Evolutionary conservation across 2,888 invertebrate species (phyloP), one percentile per base, ranked within the genome.

Genomic region (Scrobipalpa atriplicella): DNA sequence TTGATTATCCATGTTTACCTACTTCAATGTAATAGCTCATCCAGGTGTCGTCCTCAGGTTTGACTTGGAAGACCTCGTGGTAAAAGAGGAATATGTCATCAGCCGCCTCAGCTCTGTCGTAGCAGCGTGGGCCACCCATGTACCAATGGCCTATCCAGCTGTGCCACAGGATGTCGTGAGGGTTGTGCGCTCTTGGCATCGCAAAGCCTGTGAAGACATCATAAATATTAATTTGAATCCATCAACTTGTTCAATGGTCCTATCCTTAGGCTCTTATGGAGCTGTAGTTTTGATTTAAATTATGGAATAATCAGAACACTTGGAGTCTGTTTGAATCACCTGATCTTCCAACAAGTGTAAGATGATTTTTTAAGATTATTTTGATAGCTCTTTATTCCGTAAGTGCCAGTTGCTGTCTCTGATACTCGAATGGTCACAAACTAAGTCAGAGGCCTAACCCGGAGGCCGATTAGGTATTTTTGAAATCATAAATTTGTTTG

Each of bases 61-160:
- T 52, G 6, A 65, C 71, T 16, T 78, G 78, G 72, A 91, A 90
- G 6, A 87, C 72, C 72, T 91, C 90, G 70, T 89, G 88, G 76
- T 91, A 91, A 75, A 91, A 90, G 63, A 80, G 77, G 76, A 84
- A 89, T 39, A 90, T 75, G 70, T 86, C 85, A 0, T 75, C 71
- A 0, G 90, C 84, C 0, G 81, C 76, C 0, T 83, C 82, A 0
- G 87, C 90, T 0, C 90, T 70, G 75, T 90, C 89, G 75, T 79
- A 87, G 73, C 90, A 91, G 0, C 89, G 80, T 0, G 84, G 67
- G 0, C 90, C 90, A 0, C 86, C 90, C 83, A 87, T 82, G 89
- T 89, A 90, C 89, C 89, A 91, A 75, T 89, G 90, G 0, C 90
- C 90, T 0, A 83, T 71, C 90, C 90, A 91, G 1, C 73, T 77